These are phyloP conservation scores for Probosciger aterrimus DNA, from an alignment of 2,113 vertebrate genomes.

Conservation along the genomic window DNA sequence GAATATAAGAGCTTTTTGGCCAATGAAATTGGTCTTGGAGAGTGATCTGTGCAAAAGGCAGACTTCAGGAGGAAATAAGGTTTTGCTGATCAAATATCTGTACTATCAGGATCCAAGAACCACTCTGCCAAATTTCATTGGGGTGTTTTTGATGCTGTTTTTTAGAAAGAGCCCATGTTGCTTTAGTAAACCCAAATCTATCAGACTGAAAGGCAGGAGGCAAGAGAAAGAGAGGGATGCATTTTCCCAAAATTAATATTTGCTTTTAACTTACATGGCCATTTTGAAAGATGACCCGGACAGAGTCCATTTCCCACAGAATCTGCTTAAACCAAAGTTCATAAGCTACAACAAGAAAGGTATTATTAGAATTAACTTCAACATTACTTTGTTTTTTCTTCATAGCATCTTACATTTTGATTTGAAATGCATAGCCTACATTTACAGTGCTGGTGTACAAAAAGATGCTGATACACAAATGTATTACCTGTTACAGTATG, in stretches of 20 bases:
- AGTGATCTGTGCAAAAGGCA: neutral
- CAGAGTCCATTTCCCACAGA: constrained; percentile 94
- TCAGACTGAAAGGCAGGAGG: neutral
- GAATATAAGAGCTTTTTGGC: neutral
- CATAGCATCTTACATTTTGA: neutral
- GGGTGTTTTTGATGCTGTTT: neutral
- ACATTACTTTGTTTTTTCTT: neutral
- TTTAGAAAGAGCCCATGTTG: neutral
- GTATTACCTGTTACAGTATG: neutral
- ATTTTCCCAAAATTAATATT: neutral
- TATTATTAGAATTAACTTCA: neutral
- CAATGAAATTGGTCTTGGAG: neutral
- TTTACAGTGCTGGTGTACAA: neutral
- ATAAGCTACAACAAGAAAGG: constrained; percentile 78
- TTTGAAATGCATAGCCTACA: neutral
- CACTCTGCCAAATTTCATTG: neutral
- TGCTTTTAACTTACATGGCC: constrained; percentile 84
- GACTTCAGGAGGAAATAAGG: neutral
- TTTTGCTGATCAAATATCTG: neutral
- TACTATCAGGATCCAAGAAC: neutral
- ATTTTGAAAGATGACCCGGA: constrained; percentile 89
- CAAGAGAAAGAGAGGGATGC: neutral
- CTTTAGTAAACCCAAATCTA: neutral
- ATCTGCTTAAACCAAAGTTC: constrained; percentile 99
- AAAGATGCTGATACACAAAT: neutral